Conservation (phyloP, 2,113 vertebrate genomes). For the Chaenogobius annularis region DNA sequence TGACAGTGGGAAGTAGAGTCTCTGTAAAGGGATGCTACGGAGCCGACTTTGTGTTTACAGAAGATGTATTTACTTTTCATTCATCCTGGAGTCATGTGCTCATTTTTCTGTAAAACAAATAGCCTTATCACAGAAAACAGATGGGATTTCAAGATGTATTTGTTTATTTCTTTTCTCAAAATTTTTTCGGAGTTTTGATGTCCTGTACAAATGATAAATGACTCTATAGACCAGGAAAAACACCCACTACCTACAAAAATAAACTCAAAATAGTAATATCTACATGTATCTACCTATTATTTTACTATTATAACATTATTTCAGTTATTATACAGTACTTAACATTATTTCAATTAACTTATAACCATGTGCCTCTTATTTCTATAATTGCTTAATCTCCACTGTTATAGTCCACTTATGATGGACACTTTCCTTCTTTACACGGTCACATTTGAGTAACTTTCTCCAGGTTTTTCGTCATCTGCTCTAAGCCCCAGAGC, state of each 20-base stretch:
- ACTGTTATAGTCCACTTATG: background rate
- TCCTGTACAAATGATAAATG: background rate
- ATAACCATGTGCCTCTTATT: background rate
- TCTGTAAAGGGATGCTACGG: slow-evolving; percentile 14
- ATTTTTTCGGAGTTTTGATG: too few species aligned
- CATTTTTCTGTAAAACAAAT: background rate
- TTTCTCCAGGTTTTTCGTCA: slow-evolving; percentile 39
- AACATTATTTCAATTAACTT: background rate
- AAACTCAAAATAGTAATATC: too few species aligned
- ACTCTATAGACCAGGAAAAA: too few species aligned
- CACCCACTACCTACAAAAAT: too few species aligned
- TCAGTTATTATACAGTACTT: background rate
- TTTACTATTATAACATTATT: too few species aligned
- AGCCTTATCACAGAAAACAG: background rate
- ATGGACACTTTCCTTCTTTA: slow-evolving; percentile 9
- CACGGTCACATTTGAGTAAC: slow-evolving; percentile 33
- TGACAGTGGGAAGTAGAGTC: slow-evolving; percentile 12
- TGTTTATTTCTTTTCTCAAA: too few species aligned
- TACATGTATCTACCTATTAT: too few species aligned
- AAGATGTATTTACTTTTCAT: slow-evolving; percentile 13
- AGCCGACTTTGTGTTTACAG: slow-evolving; percentile 22
- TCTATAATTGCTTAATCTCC: background rate
- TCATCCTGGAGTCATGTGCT: slow-evolving; percentile 18
- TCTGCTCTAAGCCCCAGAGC: slow-evolving; percentile 29
- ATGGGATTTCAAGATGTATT: background rate